Evolutionary conservation across 2,888 invertebrate genomes (phyloP), one percentile per base, ranked within the genome.

Genomic region (Mesorhabditis belari): DNA sequence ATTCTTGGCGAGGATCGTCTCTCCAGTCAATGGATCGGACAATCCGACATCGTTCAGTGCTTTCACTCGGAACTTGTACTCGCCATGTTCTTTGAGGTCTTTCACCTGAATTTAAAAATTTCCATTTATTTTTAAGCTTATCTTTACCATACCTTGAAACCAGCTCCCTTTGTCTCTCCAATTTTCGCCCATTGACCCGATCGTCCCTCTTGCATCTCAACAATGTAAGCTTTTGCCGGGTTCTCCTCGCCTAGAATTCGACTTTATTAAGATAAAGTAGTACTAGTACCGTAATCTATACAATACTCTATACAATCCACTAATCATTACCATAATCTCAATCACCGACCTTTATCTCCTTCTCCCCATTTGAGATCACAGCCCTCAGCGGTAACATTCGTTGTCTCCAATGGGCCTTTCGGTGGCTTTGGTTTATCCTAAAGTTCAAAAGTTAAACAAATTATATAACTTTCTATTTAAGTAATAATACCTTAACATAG

Each of bases 41-140:
- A 92, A 91, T 5, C 98, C 98, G 73, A 95, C 90, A 9, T 89
- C 88, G 82, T 96, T 96, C 2, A 95, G 92, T 35, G 98, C 96
- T 78, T 90, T 91, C 0, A 98, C 94, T 69, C 98, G 88, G 87
- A 98, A 98, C 76, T 92, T 87, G 82, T 99, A 98, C 81, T 94
- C 92, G 81, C 95, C 94, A 80, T 90, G 90, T 82, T 96, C 95
- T 58, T 91, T 88, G 52, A 98, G 85, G 77, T 93, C 88, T 5
- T 88, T 88, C 0, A 95, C 82, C 77, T 79, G 52, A 57, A 64
- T 21, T n/a, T 24, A n/a, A n/a, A n/a, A n/a, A n/a, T n/a, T n/a
- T n/a, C n/a, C n/a, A n/a, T n/a, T n/a, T n/a, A n/a, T n/a, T 9
- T 23, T 6, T 27, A 57, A n/a, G 17, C 21, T 23, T 23, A 51